phyloP scores from a whole-genome alignment of 2,113 vertebrate genomes.

The Passer montanus region DNA sequence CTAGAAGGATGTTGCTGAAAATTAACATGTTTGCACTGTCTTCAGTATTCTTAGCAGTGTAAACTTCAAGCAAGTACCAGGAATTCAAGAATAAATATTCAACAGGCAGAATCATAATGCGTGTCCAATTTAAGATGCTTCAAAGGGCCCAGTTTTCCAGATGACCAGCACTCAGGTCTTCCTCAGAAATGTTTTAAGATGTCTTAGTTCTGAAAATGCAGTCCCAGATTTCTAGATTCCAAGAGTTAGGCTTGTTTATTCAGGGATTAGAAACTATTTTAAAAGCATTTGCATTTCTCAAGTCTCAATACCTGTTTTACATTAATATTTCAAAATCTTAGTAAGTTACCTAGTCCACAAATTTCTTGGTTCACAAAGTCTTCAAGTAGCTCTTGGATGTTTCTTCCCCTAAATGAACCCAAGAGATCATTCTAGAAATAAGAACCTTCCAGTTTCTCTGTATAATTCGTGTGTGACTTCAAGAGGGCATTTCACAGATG shows the following conservation, averaged over 20 bases:
- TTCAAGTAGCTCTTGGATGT: background rate
- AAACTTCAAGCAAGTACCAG: background rate
- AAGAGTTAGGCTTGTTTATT: background rate
- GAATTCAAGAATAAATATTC: background rate
- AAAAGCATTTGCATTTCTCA: background rate
- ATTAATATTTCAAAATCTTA: background rate
- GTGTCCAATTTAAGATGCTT: background rate
- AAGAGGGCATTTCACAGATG: background rate
- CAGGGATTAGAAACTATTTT: background rate
- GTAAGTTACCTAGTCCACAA: background rate
- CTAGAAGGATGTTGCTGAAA: background rate
- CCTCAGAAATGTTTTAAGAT: background rate
- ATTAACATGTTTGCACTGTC: background rate
- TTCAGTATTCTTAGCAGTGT: background rate
- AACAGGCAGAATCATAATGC: background rate
- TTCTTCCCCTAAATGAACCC: background rate
- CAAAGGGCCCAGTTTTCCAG: background rate
- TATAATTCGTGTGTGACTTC: accelerated
- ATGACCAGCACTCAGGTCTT: background rate
- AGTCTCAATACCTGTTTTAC: background rate
- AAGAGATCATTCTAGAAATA: background rate
- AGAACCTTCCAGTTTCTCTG: background rate
- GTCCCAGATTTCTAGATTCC: background rate
- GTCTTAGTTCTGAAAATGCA: background rate
- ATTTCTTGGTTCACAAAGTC: background rate